phyloP scores from a whole-genome alignment of 2,888 invertebrate species.

The Eupithecia tripunctaria region DNA sequence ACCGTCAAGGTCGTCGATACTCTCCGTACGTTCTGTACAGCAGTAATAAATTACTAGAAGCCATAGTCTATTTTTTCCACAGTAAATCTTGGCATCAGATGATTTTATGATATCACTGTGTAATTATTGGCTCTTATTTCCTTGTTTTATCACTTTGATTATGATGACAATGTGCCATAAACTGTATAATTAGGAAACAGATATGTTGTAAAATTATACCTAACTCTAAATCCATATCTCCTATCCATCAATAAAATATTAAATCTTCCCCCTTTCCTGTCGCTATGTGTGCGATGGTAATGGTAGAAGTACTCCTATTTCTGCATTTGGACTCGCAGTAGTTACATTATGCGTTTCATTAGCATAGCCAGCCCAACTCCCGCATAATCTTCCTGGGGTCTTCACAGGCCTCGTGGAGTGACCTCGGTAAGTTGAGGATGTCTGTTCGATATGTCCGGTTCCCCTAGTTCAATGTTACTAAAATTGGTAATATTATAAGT shows the following conservation, averaged over 20 bases:
- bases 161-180: neutral
- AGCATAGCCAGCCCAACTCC: too few species aligned
- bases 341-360: too few species aligned
- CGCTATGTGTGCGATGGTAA: too few species aligned
- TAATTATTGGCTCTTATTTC: constrained; percentile 40
- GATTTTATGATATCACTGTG: constrained; percentile 53
- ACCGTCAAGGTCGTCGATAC: constrained; percentile 40
- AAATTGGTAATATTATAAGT: neutral
- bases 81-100: constrained; percentile 56
- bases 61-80: constrained; percentile 59
- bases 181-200: neutral
- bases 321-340: too few species aligned
- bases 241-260: neutral
- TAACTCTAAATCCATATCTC: neutral
- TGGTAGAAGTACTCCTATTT: too few species aligned
- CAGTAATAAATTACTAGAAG: constrained; percentile 53
- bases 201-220: neutral
- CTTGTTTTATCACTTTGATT: neutral
- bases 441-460: too few species aligned
- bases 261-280: neutral
- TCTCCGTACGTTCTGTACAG: constrained; percentile 29
- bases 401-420: too few species aligned
- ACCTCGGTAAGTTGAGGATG: too few species aligned
- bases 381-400: too few species aligned
- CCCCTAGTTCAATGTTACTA: neutral